Base-by-base conservation (phyloP, 30 jellyfish, hydroid and myxozoan genomes). In the Chironex yamaguchii region DNA sequence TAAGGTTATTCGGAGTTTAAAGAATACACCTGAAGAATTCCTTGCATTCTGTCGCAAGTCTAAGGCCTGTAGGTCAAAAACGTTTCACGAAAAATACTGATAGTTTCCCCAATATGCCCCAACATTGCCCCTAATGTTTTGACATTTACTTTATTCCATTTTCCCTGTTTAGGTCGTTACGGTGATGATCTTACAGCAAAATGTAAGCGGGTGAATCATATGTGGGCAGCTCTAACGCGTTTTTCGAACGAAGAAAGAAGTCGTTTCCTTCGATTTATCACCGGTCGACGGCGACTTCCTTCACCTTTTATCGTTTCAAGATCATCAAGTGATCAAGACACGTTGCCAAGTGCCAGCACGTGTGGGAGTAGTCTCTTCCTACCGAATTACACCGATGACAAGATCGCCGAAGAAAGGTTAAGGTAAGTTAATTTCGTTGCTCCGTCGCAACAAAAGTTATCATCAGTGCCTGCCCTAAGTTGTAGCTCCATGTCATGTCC, bases 271-370 rank as follows among this genome's bases (percentile, higher is more conserved):
- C 96, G 98, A 29, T 92, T 92, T 76, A 90, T 92, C n/a, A 92
- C 98, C 11, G 98, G 98, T 6, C 73, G 98, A 65, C 79, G 76
- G 51, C 65, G 98, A 36, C 68, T 92, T 2, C 98, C 98, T 0
- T 86, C 97, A 6, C 97, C 98, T 0, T 92, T 92, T 64, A 80
- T 79, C 32, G 85, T 92, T 34, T 86, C 96, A 22, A 64, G 97
- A 42, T 86, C 97, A 9, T 62, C 95, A 0, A 48, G 58, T 21
- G 91, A 86, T 64, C 84, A 68, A 27, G 92, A 87, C 33, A 83
- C 66, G 23, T 87, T 88, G 0, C 98, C 98, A 17, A 86, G 96
- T 48, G 98, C 98, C 33, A 92, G 97, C 70, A 92, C 98, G 0
- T 92, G 98, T 80, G 98, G 97, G 26, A 85, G 96, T 20, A 92